Evolutionary conservation across 2,797 vertebrate genomes (phyloP), one percentile per base, ranked within the genome.

Genomic region (Etheostoma perlongum): DNA sequence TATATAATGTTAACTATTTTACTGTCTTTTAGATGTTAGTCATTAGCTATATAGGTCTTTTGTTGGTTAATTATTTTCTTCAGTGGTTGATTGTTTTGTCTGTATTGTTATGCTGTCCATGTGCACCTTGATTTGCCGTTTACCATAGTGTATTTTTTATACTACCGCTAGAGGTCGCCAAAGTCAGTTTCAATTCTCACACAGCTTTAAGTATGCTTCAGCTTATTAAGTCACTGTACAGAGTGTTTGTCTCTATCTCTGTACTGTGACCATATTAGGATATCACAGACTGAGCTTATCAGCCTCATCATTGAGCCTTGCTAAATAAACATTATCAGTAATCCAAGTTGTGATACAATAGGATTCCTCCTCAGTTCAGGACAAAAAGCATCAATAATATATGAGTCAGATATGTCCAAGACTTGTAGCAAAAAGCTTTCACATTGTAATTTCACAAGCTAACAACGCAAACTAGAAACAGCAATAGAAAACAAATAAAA

Each of bases 401-500:
- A 33, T 30, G 4, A 4, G 30, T 57, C 36, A 48, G 21, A 55
- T 25, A 14, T n/a, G 12, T 47, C n/a, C 15, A 63, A 19, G 9
- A 16, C 7, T 21, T 27, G 4, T 0, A 7, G 2, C 33, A 19
- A 63, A n/a, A 58, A 44, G 18, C 16, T n/a, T 36, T 12, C 8
- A 66, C 9, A 18, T 9, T 11, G 15, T 47, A 21, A 67, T 64
- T n/a, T 33, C 21, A 52, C 15, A 46, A 40, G 16, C 2, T 23
- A 23, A 18, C 30, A 14, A 12, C 2, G 9, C 11, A 40, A 65
- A 46, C 36, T 13, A 19, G 18, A 25, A 36, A 70, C 25, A 62
- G 25, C 19, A 69, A 82, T 21, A 23, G 6, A 42, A 60, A 74
- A 33, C 18, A 8, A 85, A 79, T n/a, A 21, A 14, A 71, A 47